Conservation (phyloP, 2,888 invertebrate species). For the Rhorus exstirpatorius region DNA sequence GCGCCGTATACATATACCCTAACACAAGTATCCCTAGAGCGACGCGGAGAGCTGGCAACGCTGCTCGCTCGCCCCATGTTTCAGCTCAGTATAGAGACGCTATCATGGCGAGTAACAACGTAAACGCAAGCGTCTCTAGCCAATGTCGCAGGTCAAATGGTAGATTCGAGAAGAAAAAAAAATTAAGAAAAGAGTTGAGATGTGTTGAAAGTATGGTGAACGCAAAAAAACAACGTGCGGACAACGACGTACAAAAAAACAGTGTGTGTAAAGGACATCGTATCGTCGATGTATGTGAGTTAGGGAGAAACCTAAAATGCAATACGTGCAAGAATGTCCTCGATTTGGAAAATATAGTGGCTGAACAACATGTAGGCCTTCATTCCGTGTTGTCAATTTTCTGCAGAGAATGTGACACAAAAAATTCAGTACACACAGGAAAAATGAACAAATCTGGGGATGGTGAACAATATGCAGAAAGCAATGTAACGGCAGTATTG, state of each 20-base stretch:
- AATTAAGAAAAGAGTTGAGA: background rate
- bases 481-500: conserved; percentile 1
- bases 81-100: too few species aligned
- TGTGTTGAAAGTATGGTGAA: conserved; percentile 6
- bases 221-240: background rate
- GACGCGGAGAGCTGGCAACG: too few species aligned
- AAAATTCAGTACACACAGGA: background rate
- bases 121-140: background rate
- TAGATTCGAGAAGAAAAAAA: conserved; percentile 2
- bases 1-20: too few species aligned
- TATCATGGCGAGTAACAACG: too few species aligned
- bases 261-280: background rate
- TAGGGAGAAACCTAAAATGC: conserved; percentile 17
- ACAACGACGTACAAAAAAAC: background rate
- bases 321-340: conserved; percentile 1
- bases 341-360: conserved; percentile 7
- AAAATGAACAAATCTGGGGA: conserved; percentile 5
- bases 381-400: conserved; percentile 11
- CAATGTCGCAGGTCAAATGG: conserved; percentile 2
- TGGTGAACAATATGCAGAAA: background rate
- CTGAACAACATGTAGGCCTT: conserved; percentile 6
- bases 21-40: too few species aligned
- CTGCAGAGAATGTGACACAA: conserved; percentile 1
- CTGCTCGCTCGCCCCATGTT: too few species aligned
- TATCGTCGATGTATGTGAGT: background rate